A percentile compares a stretch with the other conserved stretches of the same genome.
Conservation (phyloP, 2,888 invertebrate genomes). For the Noctuana brunneofusca region DNA sequence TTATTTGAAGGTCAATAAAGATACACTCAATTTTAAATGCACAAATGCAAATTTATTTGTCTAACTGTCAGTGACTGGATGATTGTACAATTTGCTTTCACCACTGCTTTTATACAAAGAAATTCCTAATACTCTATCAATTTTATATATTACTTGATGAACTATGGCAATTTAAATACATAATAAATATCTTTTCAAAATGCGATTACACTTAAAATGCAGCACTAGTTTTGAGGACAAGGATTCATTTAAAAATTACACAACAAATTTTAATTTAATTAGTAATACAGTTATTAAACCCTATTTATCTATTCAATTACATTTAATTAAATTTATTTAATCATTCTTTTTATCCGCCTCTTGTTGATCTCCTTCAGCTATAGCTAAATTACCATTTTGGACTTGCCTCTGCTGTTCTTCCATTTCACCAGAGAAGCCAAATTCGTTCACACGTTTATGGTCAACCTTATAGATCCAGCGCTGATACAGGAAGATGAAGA, state of each 20-base stretch:
- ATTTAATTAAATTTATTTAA: slow-evolving; percentile 48
- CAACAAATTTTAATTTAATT: slow-evolving; percentile 22
- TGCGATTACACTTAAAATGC: slow-evolving; percentile 3
- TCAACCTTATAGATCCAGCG: slow-evolving; percentile 99
- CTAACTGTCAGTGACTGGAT: neutral
- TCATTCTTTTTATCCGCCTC: slow-evolving; percentile 74
- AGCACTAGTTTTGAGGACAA: neutral
- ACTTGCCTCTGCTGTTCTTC: slow-evolving; percentile 80
- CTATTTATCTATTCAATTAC: slow-evolving; percentile 39
- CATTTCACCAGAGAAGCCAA: slow-evolving; percentile 98
- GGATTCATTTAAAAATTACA: slow-evolving; percentile 20
- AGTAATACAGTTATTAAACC: slow-evolving; percentile 35
- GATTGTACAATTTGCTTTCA: neutral
- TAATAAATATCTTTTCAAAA: neutral
- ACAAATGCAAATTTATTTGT: neutral
- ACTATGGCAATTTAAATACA: neutral
- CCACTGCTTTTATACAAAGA: slow-evolving; percentile 4
- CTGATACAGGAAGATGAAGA: slow-evolving; percentile 99
- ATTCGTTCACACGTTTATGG: slow-evolving; percentile 97
- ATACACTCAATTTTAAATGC: neutral
- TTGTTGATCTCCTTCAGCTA: slow-evolving; percentile 58
- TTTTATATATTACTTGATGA: neutral
- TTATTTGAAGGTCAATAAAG: neutral
- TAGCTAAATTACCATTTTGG: slow-evolving; percentile 61
- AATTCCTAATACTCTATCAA: neutral